Evolutionary conservation across 2,888 invertebrate genomes (phyloP), one percentile per base, ranked within the genome.

Genomic region (Dusona sp.): DNA sequence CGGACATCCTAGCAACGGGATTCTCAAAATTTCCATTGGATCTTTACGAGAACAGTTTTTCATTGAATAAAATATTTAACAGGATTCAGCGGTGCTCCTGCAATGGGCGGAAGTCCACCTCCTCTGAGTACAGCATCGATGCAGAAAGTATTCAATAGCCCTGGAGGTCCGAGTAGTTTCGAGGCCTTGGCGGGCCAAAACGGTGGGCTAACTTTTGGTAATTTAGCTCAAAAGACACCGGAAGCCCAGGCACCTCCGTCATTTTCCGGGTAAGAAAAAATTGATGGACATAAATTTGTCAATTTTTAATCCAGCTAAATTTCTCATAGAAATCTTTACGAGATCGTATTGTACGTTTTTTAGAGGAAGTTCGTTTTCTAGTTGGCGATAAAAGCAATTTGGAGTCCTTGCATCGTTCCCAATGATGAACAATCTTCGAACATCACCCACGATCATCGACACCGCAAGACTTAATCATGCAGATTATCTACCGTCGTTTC

Each of bases 301-400:
- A 38, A 36, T 16, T n/a, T 25, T 29, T 25, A n/a, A 11, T 22
- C 11, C 1, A 11, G 11, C 4, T 13, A 13, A 9, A 13, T 45
- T 72, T 25, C 33, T 16, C 16, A 45, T 7, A 19, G 68, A 13
- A 70, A 61, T 72, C 22, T 79, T 6, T 7, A 67, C 51, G 3
- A 45, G 25, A 3, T 61, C 51, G 25, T 51, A 19, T 13, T 33
- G 9, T 65, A 72, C n/a, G 22, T 68, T 57, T 82, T 93, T 87
- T 85, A 94, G 93, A 22, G 92, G 93, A 87, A 93, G 92, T 80
- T 93, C 94, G 8, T 94, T 94, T 79, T 93, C 92, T 13, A 93
- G 91, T 82, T 94, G 94, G 94, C 92, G 94, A 87, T 93, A 85
- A 90, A 11, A 22, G 36, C 48, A 19, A 25, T 57, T 42, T 54